Evolutionary conservation across 2,888 invertebrate species (phyloP), one percentile per base, ranked within the genome.

Genomic region (Oegoconia quadripuncta): DNA sequence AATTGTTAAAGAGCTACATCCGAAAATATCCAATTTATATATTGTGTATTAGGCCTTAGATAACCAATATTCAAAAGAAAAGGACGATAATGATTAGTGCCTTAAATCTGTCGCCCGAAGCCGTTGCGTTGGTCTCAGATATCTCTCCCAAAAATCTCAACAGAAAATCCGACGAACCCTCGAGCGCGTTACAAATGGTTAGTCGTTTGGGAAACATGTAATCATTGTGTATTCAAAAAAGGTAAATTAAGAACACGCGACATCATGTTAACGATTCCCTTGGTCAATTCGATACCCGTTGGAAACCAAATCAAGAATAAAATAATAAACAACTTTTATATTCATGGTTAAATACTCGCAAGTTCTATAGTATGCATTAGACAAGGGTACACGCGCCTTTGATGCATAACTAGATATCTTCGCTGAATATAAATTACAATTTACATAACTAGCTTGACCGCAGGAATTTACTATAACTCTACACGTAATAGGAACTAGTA

Each of bases 191-290:
- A 60, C 62, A 59, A 65, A 65, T 56, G 50, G 50, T 50, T 46
- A 53, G 54, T 55, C 46, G 43, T 49, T 55, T 46, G 47, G 53
- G 55, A 60, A 59, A 56, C 50, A 42, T 50, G 53, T 48, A 54
- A 55, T 46, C 42, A 39, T 58, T 46, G 46, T 46, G 43, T 50
- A 55, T 64, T 55, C 28, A 50, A 52, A 55, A 53, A 41, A 48
- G 49, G 46, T 52, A 56, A 52, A 52, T 68, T 62, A 62, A 41
- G 38, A 39, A 48, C 66, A 71, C 59, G 68, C 64, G 52, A 73
- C 53, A 42, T 43, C 51, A 50, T 53, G 41, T 49, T 50, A 52
- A 51, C 47, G 34, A 47, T 45, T 51, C 50, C 48, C 41, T 46
- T 39, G 45, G 36, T 48, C 49, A 42, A 51, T 51, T n/a, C n/a